These are phyloP conservation scores for Bombylius major DNA, from an alignment of 2,888 invertebrate species.

Conservation along the genomic window DNA sequence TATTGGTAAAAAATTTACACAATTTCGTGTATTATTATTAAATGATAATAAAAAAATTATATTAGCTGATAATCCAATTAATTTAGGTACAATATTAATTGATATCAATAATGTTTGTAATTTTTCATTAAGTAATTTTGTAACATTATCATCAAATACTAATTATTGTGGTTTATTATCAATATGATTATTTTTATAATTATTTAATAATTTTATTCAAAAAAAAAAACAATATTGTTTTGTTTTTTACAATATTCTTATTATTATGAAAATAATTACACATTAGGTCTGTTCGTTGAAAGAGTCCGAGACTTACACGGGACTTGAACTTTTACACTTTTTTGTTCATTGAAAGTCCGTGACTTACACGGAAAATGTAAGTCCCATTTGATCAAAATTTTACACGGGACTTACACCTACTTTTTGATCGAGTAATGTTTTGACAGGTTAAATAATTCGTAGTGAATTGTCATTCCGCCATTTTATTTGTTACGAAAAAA, in stretches of 20 bases:
- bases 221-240: background rate
- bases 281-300: too few species aligned
- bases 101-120: background rate
- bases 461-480: too few species aligned
- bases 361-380: too few species aligned
- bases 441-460: too few species aligned
- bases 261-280: too few species aligned
- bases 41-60: background rate
- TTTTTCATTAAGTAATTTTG: background rate
- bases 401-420: too few species aligned
- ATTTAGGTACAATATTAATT: background rate
- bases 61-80: background rate
- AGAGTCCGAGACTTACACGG: too few species aligned
- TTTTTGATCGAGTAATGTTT: too few species aligned
- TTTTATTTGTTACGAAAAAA: too few species aligned
- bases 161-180: background rate
- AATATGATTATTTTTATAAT: background rate
- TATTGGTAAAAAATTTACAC: background rate
- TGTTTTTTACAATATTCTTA: background rate
- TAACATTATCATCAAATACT: background rate
- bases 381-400: too few species aligned
- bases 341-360: too few species aligned
- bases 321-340: too few species aligned
- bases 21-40: background rate
- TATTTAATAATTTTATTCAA: background rate